Evolutionary conservation across 2,113 vertebrate genomes (phyloP).

Genomic region (Chloropsis cyanopogon): DNA sequence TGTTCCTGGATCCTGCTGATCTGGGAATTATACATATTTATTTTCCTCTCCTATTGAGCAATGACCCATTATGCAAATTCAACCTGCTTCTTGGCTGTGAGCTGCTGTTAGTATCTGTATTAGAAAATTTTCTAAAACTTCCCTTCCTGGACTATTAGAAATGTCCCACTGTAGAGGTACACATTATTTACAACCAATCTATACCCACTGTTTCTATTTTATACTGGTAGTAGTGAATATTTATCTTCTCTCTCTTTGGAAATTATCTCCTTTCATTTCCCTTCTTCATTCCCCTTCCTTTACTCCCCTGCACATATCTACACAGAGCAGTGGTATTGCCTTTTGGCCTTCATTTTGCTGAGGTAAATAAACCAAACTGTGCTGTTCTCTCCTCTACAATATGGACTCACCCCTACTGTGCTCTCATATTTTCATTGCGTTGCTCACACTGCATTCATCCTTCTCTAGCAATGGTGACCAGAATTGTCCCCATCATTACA

Average conservation of each 20-base stretch:
- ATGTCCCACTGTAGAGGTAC: not conserved
- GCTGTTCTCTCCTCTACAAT: not conserved
- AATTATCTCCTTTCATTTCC: not conserved
- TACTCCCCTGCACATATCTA: not conserved
- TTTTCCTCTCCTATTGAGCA: not conserved
- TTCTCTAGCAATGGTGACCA: not conserved
- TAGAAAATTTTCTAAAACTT: not conserved
- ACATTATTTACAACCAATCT: not conserved
- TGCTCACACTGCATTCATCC: not conserved
- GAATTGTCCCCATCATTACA: not conserved
- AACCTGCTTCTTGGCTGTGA: not conserved
- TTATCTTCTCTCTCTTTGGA: not conserved
- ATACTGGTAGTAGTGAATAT: not conserved
- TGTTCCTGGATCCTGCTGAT: not conserved
- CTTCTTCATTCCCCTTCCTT: not conserved
- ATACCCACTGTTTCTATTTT: not conserved
- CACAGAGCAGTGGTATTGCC: not conserved
- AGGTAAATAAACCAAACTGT: not conserved
- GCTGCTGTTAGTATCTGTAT: not conserved
- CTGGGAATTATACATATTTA: not conserved
- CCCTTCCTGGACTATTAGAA: not conserved
- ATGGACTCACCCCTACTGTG: not conserved
- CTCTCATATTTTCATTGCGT: rapidly evolving
- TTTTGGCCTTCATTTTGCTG: not conserved
- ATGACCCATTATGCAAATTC: not conserved